Evolutionary conservation across 2,113 vertebrate species (phyloP).

Genomic region (Stercorarius parasiticus): DNA sequence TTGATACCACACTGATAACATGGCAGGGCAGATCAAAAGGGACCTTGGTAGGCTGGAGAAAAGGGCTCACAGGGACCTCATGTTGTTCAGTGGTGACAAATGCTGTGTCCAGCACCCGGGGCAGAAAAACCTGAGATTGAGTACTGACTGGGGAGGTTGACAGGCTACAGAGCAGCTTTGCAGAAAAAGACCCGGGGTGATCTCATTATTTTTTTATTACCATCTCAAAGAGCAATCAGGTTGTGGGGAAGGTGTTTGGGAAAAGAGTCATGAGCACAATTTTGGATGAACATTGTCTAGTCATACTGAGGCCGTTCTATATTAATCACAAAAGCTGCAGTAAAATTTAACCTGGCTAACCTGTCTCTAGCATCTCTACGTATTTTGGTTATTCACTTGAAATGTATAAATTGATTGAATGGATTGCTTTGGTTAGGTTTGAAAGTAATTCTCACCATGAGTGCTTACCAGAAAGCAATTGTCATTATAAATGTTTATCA

Average conservation of each 20-base stretch:
- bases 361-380: background rate
- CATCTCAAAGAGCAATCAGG: background rate
- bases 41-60: background rate
- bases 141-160: rapidly evolving
- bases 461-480: background rate
- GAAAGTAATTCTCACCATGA: background rate
- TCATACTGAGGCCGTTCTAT: background rate
- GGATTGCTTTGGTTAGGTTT: background rate
- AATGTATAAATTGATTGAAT: background rate
- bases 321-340: background rate
- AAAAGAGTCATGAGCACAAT: background rate
- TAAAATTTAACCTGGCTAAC: background rate
- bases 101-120: background rate
- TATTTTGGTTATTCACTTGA: background rate
- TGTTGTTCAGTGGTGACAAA: rapidly evolving
- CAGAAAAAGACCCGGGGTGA: background rate
- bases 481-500: background rate
- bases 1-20: background rate
- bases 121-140: background rate
- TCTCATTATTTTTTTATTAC: background rate
- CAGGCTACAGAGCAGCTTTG: background rate
- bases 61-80: background rate
- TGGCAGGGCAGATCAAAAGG: background rate
- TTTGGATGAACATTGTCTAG: background rate
- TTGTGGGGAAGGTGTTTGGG: background rate